Percentiles rank a stretch among this genome's conserved stretches.
phyloP scores from a whole-genome alignment of 2,888 invertebrate genomes.

The Megastigmus dorsalis region DNA sequence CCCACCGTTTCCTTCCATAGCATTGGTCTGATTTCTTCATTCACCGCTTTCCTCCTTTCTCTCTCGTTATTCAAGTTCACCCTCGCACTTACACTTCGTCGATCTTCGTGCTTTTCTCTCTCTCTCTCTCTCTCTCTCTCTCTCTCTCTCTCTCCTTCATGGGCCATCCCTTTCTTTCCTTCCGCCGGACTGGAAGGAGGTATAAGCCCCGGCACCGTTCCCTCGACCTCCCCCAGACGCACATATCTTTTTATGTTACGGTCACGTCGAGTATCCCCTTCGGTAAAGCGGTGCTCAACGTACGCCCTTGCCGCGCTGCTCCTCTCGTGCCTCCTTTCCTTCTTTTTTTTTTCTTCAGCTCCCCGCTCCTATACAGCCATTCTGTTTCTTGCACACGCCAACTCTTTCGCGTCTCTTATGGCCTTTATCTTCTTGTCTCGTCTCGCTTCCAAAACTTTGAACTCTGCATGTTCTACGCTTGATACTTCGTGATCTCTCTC shows the following conservation, averaged over 20 bases:
- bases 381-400: background rate
- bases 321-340: background rate
- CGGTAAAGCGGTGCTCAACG: conserved; percentile 26
- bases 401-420: background rate
- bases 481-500: background rate
- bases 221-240: conserved; percentile 49
- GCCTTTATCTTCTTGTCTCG: too few relatives aligned
- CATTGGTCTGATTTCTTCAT: background rate
- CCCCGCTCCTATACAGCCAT: too few relatives aligned
- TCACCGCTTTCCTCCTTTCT: background rate
- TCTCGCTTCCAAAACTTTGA: too few relatives aligned
- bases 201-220: conserved; percentile 1
- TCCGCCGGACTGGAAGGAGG: background rate
- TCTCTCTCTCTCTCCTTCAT: too few relatives aligned
- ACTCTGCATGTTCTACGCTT: too few relatives aligned
- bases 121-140: conserved; percentile 32
- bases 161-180: conserved; percentile 33
- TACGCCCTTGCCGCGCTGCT: too few relatives aligned
- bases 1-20: background rate
- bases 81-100: background rate
- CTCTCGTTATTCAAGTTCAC: background rate
- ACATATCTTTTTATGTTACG: conserved; percentile 55
- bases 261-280: background rate
- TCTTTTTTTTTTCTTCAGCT: background rate
- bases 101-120: background rate